phyloP scores from a whole-genome alignment of 1,140 invertebrate genomes.

The Papilio polytes region DNA sequence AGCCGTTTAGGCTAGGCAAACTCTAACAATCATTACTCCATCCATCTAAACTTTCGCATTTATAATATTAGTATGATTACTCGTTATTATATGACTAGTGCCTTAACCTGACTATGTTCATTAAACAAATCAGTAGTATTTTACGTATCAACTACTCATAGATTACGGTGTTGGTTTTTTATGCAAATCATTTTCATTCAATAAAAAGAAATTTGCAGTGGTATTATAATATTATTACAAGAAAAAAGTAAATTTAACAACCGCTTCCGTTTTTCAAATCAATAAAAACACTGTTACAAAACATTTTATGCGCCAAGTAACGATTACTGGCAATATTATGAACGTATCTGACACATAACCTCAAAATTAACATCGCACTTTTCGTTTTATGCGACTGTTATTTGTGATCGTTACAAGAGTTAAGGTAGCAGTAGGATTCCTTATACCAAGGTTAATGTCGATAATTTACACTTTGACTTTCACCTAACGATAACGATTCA shows the following conservation, averaged over 20 bases:
- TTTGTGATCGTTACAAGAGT: conserved; percentile 14
- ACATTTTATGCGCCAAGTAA: background rate
- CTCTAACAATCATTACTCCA: too few relatives aligned
- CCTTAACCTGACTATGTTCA: too few relatives aligned
- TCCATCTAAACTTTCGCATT: too few relatives aligned
- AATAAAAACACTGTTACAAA: background rate
- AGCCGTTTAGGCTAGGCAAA: too few relatives aligned
- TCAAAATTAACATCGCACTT: conserved; percentile 16
- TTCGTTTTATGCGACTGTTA: conserved; percentile 7
- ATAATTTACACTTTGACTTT: conserved; percentile 12
- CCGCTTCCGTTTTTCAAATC: background rate
- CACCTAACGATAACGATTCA: conserved; percentile 20
- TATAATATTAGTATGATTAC: too few relatives aligned
- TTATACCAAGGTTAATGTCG: conserved; percentile 16
- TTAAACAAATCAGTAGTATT: too few relatives aligned
- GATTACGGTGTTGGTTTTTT: background rate
- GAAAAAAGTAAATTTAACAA: background rate
- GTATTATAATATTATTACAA: background rate
- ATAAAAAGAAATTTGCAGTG: background rate
- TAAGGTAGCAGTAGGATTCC: conserved; percentile 8
- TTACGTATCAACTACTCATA: background rate
- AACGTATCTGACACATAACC: conserved; percentile 17
- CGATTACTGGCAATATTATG: background rate
- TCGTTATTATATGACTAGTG: too few relatives aligned
- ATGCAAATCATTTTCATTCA: background rate